These are phyloP conservation scores for Craterocephalus amniculus DNA, from an alignment of 2,797 vertebrate genomes.

Conservation along the genomic window DNA sequence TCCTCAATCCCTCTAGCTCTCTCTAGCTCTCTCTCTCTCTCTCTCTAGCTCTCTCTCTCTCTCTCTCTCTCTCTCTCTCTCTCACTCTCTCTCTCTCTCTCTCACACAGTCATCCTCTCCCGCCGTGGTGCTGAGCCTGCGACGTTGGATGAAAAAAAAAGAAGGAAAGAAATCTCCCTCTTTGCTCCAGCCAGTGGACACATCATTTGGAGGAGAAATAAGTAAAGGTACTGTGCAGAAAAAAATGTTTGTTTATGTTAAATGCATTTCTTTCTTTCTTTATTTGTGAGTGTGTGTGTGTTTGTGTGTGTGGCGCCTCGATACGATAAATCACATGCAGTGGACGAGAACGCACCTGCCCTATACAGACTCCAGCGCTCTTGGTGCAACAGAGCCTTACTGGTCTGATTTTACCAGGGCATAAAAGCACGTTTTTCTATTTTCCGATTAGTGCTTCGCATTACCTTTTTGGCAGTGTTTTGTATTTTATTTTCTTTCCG, in stretches of 20 bases:
- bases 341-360: conserved; percentile 66
- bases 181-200: conserved; percentile 59
- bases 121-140: conserved; percentile 71
- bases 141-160: conserved; percentile 61
- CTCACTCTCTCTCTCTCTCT: conserved; percentile 31
- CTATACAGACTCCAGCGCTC: conserved; percentile 48
- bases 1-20: conserved; percentile 31
- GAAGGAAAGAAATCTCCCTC: conserved; percentile 26
- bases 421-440: conserved; percentile 9
- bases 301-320: not conserved
- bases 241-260: conserved; percentile 5
- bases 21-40: conserved; percentile 34
- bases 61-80: conserved; percentile 32
- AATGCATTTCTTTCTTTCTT: not conserved
- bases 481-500: conserved; percentile 1
- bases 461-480: not conserved
- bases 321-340: conserved; percentile 28
- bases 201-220: conserved; percentile 46
- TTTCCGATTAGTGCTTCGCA: too few species aligned
- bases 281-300: not conserved
- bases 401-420: conserved; percentile 33
- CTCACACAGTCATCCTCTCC: conserved; percentile 64
- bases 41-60: conserved; percentile 33
- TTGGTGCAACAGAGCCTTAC: conserved; percentile 68
- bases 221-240: conserved; percentile 66